Evolutionary conservation across 2,797 vertebrate genomes (phyloP).

Genomic region (Lophius americanus): DNA sequence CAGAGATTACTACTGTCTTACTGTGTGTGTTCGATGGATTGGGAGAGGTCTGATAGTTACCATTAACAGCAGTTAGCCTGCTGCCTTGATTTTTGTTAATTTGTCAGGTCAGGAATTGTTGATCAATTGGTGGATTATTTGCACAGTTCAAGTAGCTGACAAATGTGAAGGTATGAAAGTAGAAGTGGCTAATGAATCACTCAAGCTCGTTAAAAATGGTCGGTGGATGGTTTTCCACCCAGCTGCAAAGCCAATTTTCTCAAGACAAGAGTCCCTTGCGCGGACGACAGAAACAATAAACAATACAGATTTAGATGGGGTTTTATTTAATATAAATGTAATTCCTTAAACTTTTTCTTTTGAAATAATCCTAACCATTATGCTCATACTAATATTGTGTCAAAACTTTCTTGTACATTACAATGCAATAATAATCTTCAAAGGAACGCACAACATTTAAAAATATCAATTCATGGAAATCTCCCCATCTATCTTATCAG

Average conservation of each 20-base stretch:
- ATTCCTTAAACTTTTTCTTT: no score
- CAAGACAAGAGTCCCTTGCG: not conserved
- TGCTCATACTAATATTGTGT: no score
- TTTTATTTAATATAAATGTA: not conserved
- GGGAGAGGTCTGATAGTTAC: slow-evolving; percentile 32
- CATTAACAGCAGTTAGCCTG: slow-evolving; percentile 37
- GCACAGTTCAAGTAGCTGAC: slow-evolving; percentile 42
- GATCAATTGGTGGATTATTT: slow-evolving; percentile 69
- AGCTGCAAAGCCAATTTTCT: slow-evolving; percentile 18
- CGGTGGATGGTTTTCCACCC: slow-evolving; percentile 11
- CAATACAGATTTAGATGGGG: not conserved
- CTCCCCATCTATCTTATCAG: no score
- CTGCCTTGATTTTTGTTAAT: slow-evolving; percentile 65
- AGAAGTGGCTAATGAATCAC: slow-evolving; percentile 39
- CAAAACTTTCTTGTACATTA: no score
- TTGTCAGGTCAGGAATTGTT: slow-evolving; percentile 45
- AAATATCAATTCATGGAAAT: no score
- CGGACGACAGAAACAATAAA: not conserved
- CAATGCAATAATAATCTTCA: no score
- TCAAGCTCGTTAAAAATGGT: slow-evolving; percentile 32
- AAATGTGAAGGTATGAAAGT: slow-evolving; percentile 51
- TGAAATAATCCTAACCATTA: no score
- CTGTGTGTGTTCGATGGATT: slow-evolving; percentile 17
- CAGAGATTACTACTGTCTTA: slow-evolving; percentile 50
- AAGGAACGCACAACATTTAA: no score